Evolutionary conservation across 2,797 vertebrate genomes (phyloP).

Genomic region (Leucoraja ocellata): DNA sequence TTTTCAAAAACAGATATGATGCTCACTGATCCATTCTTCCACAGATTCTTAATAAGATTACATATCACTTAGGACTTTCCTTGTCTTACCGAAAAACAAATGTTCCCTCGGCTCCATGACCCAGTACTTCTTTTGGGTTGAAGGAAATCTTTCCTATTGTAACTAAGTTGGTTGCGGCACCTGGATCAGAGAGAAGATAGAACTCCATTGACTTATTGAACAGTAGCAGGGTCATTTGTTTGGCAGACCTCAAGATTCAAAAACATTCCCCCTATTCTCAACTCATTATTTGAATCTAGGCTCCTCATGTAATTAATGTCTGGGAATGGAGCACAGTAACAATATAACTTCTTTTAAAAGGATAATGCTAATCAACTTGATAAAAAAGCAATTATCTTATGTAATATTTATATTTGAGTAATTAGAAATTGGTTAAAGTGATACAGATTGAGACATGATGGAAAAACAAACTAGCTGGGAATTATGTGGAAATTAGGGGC

Average conservation of each 20-base stretch:
- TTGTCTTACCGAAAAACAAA: constrained; percentile 79
- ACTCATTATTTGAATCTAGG: neutral
- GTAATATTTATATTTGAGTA: neutral
- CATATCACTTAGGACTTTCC: neutral
- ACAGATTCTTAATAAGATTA: neutral
- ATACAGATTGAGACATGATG: neutral
- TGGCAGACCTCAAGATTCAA: too few relatives aligned
- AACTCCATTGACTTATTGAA: neutral
- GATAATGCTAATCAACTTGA: neutral
- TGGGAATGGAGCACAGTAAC: neutral
- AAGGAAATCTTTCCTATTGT: constrained; percentile 90
- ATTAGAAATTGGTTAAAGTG: neutral
- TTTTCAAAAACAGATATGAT: neutral
- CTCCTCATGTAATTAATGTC: neutral
- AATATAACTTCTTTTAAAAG: neutral
- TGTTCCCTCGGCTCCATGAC: constrained; percentile 82
- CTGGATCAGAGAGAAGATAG: constrained; percentile 46
- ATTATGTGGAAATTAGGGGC: neutral
- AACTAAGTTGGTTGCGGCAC: constrained; percentile 55
- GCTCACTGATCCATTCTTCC: neutral
- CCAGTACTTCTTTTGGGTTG: constrained; percentile 71
- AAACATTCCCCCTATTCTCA: neutral
- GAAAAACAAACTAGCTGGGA: neutral
- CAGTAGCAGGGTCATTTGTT: too few relatives aligned
- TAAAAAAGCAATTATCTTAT: neutral